These are phyloP conservation scores for Geotrupes spiniger DNA, from an alignment of 2,888 invertebrate species.

Conservation along the genomic window DNA sequence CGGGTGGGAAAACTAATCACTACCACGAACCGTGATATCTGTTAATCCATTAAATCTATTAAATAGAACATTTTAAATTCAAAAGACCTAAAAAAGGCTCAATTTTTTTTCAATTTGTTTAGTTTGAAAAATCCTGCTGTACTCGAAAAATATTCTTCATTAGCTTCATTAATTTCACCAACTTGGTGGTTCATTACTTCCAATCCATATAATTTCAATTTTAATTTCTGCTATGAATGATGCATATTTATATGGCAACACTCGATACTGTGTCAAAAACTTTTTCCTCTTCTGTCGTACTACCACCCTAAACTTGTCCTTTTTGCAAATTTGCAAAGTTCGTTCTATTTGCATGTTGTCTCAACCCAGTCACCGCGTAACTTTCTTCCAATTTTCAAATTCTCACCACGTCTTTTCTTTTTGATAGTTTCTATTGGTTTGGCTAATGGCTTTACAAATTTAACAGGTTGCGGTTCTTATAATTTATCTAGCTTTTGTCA, in stretches of 20 bases:
- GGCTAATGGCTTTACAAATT: slow-evolving; percentile 91
- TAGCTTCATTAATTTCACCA: slow-evolving; percentile 88
- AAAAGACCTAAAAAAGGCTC: too few species aligned
- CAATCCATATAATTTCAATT: slow-evolving; percentile 65
- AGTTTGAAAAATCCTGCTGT: slow-evolving; percentile 79
- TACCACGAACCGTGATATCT: too few species aligned
- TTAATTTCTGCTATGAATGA: background rate
- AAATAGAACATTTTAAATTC: too few species aligned
- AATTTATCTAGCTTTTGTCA: slow-evolving; percentile 95
- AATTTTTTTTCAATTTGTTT: too few species aligned
- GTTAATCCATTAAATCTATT: too few species aligned
- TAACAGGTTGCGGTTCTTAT: slow-evolving; percentile 97
- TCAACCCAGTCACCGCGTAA: slow-evolving; percentile 94
- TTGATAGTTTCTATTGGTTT: slow-evolving; percentile 96
- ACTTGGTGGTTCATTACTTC: slow-evolving; percentile 99
- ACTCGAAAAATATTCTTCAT: slow-evolving; percentile 95
- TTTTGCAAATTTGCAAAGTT: slow-evolving; percentile 97
- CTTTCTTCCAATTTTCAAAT: slow-evolving; percentile 99
- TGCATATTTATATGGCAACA: slow-evolving; percentile 70
- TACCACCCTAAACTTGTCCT: slow-evolving; percentile 88
- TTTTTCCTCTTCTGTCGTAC: slow-evolving; percentile 91
- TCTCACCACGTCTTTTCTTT: slow-evolving; percentile 94
- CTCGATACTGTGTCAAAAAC: slow-evolving; percentile 97
- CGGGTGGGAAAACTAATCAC: too few species aligned
- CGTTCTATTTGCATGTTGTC: slow-evolving; percentile 96